Conservation (phyloP, 92 coral and sea anemone genomes). For the Actinostola sp. region DNA sequence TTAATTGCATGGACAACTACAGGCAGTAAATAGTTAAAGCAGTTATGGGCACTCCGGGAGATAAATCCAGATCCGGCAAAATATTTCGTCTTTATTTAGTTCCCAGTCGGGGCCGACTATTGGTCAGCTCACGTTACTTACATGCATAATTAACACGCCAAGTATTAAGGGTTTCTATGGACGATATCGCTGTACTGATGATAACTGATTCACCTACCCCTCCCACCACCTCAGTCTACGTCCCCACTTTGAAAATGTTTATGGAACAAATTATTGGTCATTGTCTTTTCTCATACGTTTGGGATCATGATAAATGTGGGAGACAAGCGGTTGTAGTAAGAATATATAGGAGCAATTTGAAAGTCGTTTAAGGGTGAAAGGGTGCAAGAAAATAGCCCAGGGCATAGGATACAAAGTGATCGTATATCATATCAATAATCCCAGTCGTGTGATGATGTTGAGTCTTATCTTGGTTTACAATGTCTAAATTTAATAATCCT, state of each 20-base stretch:
- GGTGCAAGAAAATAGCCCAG: conserved; percentile 29
- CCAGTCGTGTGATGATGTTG: background rate
- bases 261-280: too few relatives aligned
- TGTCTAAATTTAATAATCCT: background rate
- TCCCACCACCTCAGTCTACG: background rate
- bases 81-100: conserved; percentile 11
- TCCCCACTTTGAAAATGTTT: background rate
- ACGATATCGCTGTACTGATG: background rate
- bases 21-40: conserved; percentile 12
- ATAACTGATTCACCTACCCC: background rate
- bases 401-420: conserved; percentile 13
- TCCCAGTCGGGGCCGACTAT: background rate
- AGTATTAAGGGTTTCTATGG: too few relatives aligned
- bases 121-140: background rate
- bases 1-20: background rate
- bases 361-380: conserved; percentile 38
- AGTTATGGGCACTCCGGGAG: conserved; percentile 6
- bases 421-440: conserved; percentile 11
- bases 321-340: conserved; percentile 14
- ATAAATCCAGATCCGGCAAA: conserved; percentile 1
- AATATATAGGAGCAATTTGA: conserved; percentile 37
- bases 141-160: too few relatives aligned
- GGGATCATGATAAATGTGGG: conserved; percentile 27
- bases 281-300: background rate
- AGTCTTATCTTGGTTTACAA: background rate